phyloP scores from a whole-genome alignment of 2,113 vertebrate genomes.

The Zonotrichia leucophrys region DNA sequence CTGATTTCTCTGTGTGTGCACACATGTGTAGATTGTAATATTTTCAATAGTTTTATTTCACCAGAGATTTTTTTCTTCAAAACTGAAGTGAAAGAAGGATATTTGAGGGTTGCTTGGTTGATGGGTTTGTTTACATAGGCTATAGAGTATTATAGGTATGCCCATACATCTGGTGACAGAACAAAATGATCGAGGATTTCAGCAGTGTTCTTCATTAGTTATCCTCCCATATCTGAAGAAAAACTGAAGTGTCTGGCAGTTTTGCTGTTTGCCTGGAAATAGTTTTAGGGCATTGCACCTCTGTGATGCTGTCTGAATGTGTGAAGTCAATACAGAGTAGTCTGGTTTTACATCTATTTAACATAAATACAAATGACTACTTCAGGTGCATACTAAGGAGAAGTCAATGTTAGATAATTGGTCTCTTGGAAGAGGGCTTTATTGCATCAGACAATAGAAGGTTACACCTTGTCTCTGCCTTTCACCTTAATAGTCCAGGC shows the following conservation, averaged over 20 bases:
- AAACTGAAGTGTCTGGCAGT: background rate
- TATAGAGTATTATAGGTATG: background rate
- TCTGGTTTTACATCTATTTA: background rate
- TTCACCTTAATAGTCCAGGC: background rate
- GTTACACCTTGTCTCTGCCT: background rate
- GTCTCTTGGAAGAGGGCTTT: conserved; percentile 1
- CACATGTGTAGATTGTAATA: rapidly evolving
- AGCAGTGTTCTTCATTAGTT: background rate
- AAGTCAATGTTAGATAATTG: background rate
- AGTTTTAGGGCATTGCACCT: background rate
- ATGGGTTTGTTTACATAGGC: background rate
- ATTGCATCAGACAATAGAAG: background rate
- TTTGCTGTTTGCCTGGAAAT: background rate
- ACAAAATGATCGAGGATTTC: background rate
- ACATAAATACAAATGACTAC: conserved; percentile 4
- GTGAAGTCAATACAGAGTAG: background rate
- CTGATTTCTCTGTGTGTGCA: background rate
- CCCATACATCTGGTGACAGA: background rate
- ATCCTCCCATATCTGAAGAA: background rate
- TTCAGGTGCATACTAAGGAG: background rate
- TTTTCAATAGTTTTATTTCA: background rate
- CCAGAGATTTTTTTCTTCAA: background rate
- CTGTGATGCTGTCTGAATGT: background rate
- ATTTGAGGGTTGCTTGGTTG: background rate
- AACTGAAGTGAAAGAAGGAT: background rate